Percentiles rank a stretch among this genome's conserved stretches.
These are phyloP conservation scores for Ochropleura plecta DNA, from an alignment of 2,888 invertebrate species.

Conservation along the genomic window DNA sequence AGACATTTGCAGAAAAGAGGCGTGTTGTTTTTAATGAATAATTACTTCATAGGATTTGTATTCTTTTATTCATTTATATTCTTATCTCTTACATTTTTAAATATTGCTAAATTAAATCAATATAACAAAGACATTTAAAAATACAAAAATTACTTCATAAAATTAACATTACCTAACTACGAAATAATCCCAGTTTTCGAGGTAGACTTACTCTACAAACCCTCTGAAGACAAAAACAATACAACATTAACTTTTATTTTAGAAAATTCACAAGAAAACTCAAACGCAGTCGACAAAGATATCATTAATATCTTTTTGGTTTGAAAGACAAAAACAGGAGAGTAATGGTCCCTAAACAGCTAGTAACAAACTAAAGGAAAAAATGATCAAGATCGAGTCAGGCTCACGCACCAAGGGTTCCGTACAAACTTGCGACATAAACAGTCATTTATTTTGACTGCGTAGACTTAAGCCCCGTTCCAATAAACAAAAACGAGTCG, in stretches of 20 bases:
- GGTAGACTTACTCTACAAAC: not conserved
- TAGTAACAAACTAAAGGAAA: constrained; percentile 1
- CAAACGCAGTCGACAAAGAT: not conserved
- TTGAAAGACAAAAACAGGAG: constrained; percentile 21
- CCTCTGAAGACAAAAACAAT: not conserved
- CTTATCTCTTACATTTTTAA: no score
- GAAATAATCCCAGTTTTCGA: not conserved
- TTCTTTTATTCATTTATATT: no score
- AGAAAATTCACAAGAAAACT: not conserved
- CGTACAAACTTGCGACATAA: no score
- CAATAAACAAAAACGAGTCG: no score
- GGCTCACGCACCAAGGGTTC: no score
- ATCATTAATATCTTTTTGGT: constrained; percentile 20
- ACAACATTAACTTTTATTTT: not conserved
- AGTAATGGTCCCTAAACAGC: constrained; percentile 13
- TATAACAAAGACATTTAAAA: no score
- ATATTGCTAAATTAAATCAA: no score
- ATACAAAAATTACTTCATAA: no score
- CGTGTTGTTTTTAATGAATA: not conserved
- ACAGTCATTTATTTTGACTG: no score
- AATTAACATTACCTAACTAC: not conserved
- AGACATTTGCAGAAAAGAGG: not conserved
- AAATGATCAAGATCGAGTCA: not conserved
- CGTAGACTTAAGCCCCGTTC: no score
- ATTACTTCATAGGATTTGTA: not conserved